A percentile compares a stretch with the other conserved stretches of the same genome.
These are phyloP conservation scores for Anolis apletophallus DNA, from an alignment of 2,797 vertebrate species.

Conservation along the genomic window DNA sequence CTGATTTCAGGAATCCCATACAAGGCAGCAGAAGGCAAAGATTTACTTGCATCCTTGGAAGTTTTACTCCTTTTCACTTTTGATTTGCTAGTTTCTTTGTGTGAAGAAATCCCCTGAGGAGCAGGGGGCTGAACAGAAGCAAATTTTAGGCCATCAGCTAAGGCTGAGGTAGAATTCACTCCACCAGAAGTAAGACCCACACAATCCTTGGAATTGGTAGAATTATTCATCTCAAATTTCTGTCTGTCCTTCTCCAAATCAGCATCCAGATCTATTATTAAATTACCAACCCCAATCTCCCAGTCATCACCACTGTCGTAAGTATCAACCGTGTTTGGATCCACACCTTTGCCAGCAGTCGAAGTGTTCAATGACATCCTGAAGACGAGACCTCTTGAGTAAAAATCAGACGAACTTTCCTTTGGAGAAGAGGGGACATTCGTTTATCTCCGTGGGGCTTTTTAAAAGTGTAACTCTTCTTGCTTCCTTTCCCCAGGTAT, in stretches of 20 bases:
- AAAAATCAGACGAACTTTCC: slow-evolving; percentile 87
- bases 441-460: slow-evolving; percentile 82
- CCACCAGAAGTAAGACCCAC: slow-evolving; percentile 86
- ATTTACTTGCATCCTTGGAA: slow-evolving; percentile 88
- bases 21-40: slow-evolving; percentile 85
- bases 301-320: slow-evolving; percentile 91
- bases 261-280: slow-evolving; percentile 93
- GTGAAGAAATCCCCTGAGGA: slow-evolving; percentile 87
- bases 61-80: slow-evolving; percentile 92
- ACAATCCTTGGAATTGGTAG: slow-evolving; percentile 87
- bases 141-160: slow-evolving; percentile 88
- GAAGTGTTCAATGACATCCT: slow-evolving; percentile 92
- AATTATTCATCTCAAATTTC: slow-evolving; percentile 93
- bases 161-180: slow-evolving; percentile 83
- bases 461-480: slow-evolving; percentile 74
- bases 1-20: slow-evolving; percentile 89
- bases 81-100: slow-evolving; percentile 93
- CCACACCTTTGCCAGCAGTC: slow-evolving; percentile 86
- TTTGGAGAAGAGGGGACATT: slow-evolving; percentile 87
- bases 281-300: slow-evolving; percentile 90
- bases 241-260: slow-evolving; percentile 95
- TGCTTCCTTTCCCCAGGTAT: slow-evolving; percentile 73
- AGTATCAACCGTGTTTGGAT: slow-evolving; percentile 86
- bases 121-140: slow-evolving; percentile 85
- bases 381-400: slow-evolving; percentile 84